Evolutionary conservation across 2,888 invertebrate species (phyloP), one percentile per base, ranked within the genome.

Genomic region (Synergus japonicus): DNA sequence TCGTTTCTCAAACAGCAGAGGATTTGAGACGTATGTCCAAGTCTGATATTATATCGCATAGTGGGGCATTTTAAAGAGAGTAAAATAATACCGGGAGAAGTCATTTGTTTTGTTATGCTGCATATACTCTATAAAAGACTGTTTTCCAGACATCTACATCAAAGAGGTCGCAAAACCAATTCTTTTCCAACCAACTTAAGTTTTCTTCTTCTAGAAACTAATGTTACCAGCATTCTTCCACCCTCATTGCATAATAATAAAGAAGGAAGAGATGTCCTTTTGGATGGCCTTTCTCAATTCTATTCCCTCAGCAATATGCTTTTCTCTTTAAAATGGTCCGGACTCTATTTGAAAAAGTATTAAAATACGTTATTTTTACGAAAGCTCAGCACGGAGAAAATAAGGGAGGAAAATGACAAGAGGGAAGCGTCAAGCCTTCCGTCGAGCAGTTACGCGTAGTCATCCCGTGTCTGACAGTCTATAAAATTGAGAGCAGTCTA

Each of bases 401-500:
- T 73, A 37, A 37, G 37, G 37, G 37, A 4, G n/a, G n/a, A 46
- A 73, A 73, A n/a, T 73, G 54, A 73, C n/a, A 73, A 54, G 69
- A 49, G 49, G 69, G 49, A 37, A n/a, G 29, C 49, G 49, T 69
- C n/a, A 54, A 54, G 12, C 41, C 54, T 54, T 54, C 54, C 37
- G n/a, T 49, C 73, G 54, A 46, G 65, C 44, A 12, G 22, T 12
- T 8, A 65, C 44, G 73, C 78, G 78, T 78, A 79, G 73, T 77
- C 78, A 69, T 66, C 77, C 81, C 73, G 78, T 81, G 81, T 77
- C 82, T 83, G 83, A 64, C 83, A 80, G 81, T 54, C 83, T 85
- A 84, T 83, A 79, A 85, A 89, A 90, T 89, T 87, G 86, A 83
- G 83, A 66, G 85, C 88, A 85, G 86, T 86, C 89, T 87, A 85